These are phyloP conservation scores for Ptychobarbus kaznakovi DNA, from an alignment of 2,797 vertebrate species.

Conservation along the genomic window DNA sequence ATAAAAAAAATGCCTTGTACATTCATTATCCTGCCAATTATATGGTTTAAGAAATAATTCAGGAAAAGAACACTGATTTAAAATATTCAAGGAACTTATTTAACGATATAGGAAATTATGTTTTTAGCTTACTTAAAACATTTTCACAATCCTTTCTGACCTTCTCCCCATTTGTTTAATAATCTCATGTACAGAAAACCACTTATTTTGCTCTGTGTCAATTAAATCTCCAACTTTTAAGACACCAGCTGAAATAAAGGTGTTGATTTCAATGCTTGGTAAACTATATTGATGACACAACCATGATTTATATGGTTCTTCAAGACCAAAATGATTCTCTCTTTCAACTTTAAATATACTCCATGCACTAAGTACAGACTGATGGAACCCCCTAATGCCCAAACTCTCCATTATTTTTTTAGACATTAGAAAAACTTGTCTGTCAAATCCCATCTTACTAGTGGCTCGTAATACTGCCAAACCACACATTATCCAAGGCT, in stretches of 20 bases:
- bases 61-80: no score
- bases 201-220: no score
- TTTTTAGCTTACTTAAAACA: not conserved
- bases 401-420: not conserved
- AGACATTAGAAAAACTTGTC: not conserved
- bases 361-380: conserved; percentile 1
- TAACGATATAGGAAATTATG: no score
- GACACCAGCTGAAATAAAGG: not conserved
- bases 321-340: not conserved
- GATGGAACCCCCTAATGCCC: not conserved
- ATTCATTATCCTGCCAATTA: no score
- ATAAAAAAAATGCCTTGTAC: no score
- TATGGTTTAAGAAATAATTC: no score
- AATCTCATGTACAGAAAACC: no score
- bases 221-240: not conserved
- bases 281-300: not conserved
- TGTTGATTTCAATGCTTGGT: not conserved
- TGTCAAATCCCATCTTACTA: not conserved
- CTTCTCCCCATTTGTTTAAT: no score
- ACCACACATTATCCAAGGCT: no score
- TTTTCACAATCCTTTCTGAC: no score
- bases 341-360: not conserved
- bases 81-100: no score
- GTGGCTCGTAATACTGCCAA: no score
- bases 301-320: not conserved